These are phyloP conservation scores for Laticauda colubrina DNA, from an alignment of 2,113 vertebrate genomes.

Conservation along the genomic window DNA sequence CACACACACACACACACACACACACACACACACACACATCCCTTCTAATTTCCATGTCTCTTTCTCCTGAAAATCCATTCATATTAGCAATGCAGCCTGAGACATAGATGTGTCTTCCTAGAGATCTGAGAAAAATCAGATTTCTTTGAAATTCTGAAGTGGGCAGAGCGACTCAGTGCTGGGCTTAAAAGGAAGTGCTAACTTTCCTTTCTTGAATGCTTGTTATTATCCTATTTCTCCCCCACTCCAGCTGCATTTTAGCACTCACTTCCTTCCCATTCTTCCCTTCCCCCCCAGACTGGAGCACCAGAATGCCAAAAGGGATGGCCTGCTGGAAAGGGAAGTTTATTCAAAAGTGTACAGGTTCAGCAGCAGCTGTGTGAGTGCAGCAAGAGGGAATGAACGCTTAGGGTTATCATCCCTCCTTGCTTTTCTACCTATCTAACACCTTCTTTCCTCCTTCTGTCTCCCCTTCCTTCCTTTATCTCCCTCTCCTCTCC, in stretches of 20 bases:
- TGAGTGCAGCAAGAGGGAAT: background rate
- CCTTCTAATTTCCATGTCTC: background rate
- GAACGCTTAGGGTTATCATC: background rate
- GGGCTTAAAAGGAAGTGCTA: background rate
- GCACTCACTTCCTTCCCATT: background rate
- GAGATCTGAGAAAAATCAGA: background rate
- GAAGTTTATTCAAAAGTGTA: background rate
- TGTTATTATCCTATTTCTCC: background rate
- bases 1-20: background rate
- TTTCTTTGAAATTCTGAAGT: slow-evolving; percentile 6
- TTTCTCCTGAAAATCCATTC: background rate
- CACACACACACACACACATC: no score
- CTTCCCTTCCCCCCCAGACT: background rate
- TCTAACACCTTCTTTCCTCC: background rate
- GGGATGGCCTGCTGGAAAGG: background rate
- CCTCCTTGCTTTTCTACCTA: background rate
- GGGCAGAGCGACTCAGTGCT: background rate
- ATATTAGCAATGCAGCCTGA: background rate
- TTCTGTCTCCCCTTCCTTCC: background rate
- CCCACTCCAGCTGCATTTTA: background rate
- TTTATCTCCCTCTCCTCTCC: background rate
- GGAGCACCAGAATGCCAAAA: background rate
- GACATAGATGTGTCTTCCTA: background rate
- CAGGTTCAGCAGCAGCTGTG: background rate
- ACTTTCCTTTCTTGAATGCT: background rate